Conservation (phyloP, 2,113 vertebrate species). For the Lonchura striata region DNA sequence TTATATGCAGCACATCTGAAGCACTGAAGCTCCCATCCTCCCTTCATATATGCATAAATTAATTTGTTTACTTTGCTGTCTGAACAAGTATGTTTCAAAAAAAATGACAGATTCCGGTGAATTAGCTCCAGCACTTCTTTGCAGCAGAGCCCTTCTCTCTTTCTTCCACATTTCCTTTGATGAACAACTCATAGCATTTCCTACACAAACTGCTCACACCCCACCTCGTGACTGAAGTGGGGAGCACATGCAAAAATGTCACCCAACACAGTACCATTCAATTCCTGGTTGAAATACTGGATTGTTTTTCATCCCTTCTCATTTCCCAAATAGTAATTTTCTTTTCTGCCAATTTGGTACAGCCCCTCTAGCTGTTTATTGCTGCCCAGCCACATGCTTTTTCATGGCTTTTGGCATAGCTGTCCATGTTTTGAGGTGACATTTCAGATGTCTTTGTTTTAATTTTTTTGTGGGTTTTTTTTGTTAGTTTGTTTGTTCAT, state of each 20-base stretch:
- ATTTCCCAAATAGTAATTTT: background rate
- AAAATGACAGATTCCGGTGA: background rate
- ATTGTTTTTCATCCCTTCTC: background rate
- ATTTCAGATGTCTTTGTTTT: background rate
- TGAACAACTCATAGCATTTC: background rate
- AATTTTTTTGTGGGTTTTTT: too few relatives aligned
- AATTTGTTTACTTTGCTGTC: conserved; percentile 9
- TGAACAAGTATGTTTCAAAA: background rate
- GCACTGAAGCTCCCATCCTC: background rate
- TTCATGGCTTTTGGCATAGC: background rate
- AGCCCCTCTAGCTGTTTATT: background rate
- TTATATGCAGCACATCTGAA: background rate
- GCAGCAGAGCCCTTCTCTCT: background rate
- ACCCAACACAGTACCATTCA: background rate
- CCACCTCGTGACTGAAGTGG: conserved; percentile 13
- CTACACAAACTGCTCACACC: conserved; percentile 5
- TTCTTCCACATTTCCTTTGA: background rate
- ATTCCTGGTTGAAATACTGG: background rate
- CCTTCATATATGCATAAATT: background rate
- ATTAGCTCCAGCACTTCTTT: background rate
- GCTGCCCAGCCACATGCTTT: rapidly evolving
- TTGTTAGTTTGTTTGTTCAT: too few relatives aligned
- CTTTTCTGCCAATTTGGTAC: background rate
- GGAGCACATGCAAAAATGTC: background rate
- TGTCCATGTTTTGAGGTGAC: background rate